Conservation (phyloP, 2,888 invertebrate species). For the Xestia c-nigrum region DNA sequence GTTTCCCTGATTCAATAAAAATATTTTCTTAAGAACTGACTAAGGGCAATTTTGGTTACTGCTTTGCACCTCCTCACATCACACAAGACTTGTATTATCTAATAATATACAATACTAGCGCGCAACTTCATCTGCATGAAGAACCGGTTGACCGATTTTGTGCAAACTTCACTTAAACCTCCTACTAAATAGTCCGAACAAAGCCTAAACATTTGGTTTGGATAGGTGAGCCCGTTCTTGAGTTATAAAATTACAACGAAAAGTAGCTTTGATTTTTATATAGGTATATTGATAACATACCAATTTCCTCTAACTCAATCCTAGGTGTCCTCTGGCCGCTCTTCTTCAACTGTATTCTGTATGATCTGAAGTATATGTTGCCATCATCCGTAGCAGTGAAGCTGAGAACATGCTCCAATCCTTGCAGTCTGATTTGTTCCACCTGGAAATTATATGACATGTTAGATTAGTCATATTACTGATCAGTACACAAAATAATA, state of each 20-base stretch:
- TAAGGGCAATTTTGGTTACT: neutral
- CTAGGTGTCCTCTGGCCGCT: slow-evolving; percentile 97
- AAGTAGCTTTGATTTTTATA: too few relatives aligned
- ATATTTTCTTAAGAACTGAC: neutral
- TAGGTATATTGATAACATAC: slow-evolving; percentile 76
- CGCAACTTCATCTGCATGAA: too few relatives aligned
- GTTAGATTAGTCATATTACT: too few relatives aligned
- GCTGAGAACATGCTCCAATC: slow-evolving; percentile 97
- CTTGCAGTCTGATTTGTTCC: slow-evolving; percentile 96
- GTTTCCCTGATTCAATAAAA: too few relatives aligned
- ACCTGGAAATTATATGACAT: slow-evolving; percentile 84
- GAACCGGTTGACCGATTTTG: too few relatives aligned
- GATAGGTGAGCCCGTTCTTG: too few relatives aligned
- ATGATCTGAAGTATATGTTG: slow-evolving; percentile 94
- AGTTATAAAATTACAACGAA: too few relatives aligned
- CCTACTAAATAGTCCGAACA: too few relatives aligned
- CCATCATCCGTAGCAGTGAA: slow-evolving; percentile 96
- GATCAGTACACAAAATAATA: neutral
- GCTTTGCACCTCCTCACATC: neutral
- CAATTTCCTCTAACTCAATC: slow-evolving; percentile 98
- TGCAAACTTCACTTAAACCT: too few relatives aligned
- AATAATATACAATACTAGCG: neutral
- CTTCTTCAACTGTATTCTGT: slow-evolving; percentile 96
- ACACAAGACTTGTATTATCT: neutral
- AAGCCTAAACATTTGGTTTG: too few relatives aligned